Base-by-base conservation (phyloP, 2,797 vertebrate genomes). In the Linurgus olivaceus region DNA sequence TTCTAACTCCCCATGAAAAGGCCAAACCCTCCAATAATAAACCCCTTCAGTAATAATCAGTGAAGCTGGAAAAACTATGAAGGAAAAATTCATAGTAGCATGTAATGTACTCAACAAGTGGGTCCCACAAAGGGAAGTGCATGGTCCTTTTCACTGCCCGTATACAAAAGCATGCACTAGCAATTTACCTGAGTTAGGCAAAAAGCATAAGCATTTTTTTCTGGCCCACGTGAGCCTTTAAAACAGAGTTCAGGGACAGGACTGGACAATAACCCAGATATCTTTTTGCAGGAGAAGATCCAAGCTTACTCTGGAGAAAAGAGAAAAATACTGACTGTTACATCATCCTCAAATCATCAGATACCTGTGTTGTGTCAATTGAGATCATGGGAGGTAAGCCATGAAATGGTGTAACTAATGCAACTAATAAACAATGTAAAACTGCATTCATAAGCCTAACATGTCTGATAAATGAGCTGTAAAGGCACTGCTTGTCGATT, bases 391-490 rank as follows among this genome's bases (percentile, higher is more conserved):
- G 19, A 84, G 20, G 33, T 58, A 76, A 91, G 81, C n/a, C 57
- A 37, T 20, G 10, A 15, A 48, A 62, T 33, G 23, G 20, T 40
- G 40, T 26, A 54, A 61, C 55, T 47, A 68, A 61, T 76, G 40
- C 33, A 54, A 35, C 25, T 47, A 62, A 77, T 62, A 86, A 62
- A 35, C 31, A 23, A 19, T 25, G 4, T 77, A 45, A 88, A 44
- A 71, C 50, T 83, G 25, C 13, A 58, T 35, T 88, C 33, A 42
- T 62, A 76, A 66, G 12, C 29, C 67, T 45, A 96, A 77, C 21
- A 29, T 48, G 74, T 57, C 78, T 68, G 72, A 44, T 67, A 90
- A 94, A 96, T 81, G 83, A 94, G 84, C n/a, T 96, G 29, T 65
- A 73, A 68, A 61, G 65, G 28, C 40, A 52, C 7, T n/a, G 45